Conservation (phyloP, 2,113 vertebrate species). For the Telmatochromis sp. region DNA sequence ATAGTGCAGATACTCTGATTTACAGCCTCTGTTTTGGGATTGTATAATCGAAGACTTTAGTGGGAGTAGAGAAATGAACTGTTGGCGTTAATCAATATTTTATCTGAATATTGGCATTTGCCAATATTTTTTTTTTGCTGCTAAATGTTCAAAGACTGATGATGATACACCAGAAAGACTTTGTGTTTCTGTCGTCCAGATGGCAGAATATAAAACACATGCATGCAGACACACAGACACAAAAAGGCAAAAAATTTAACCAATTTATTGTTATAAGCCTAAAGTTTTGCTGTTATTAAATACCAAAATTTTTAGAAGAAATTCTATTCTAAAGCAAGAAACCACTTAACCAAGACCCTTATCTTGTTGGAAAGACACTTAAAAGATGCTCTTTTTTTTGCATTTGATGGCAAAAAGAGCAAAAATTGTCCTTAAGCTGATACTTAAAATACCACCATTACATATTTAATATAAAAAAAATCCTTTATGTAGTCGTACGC, state of each 20-base stretch:
- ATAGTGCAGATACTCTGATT: neutral
- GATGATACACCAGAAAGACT: neutral
- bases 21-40: neutral
- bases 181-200: neutral
- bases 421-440: rapidly evolving
- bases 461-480: neutral
- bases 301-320: neutral
- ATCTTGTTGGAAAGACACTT: neutral
- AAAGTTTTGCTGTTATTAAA: neutral
- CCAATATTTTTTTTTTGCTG: neutral
- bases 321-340: neutral
- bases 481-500: neutral
- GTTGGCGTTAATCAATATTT: neutral
- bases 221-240: neutral
- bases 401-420: neutral
- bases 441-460: neutral
- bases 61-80: neutral
- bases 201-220: neutral
- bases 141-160: neutral
- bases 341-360: neutral
- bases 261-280: neutral
- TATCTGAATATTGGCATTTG: neutral
- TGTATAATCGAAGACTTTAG: neutral
- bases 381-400: neutral
- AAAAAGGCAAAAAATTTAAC: neutral